These are phyloP conservation scores for Myotis vivesi DNA, from an alignment of 2,797 vertebrate genomes.

Conservation along the genomic window DNA sequence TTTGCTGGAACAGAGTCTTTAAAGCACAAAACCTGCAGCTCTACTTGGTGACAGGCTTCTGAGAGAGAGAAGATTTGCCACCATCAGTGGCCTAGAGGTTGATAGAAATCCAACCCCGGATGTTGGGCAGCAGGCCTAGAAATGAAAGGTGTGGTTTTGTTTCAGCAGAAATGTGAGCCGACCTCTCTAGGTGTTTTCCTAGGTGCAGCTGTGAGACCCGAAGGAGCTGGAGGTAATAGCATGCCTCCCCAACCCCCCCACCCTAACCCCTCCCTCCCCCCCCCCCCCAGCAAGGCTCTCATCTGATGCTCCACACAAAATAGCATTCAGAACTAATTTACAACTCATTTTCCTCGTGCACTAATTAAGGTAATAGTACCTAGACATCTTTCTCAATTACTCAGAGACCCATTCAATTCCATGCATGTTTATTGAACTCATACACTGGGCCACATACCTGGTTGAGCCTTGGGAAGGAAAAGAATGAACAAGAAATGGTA, in stretches of 20 bases:
- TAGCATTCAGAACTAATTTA: slow-evolving; percentile 13
- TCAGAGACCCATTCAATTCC: neutral
- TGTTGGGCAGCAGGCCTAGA: neutral
- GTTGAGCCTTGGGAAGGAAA: neutral
- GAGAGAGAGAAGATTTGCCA: neutral
- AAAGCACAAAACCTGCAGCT: neutral
- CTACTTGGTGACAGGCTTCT: neutral
- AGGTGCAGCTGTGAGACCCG: neutral
- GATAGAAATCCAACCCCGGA: neutral
- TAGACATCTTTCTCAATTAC: neutral
- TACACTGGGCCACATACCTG: neutral
- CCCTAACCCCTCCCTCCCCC: accelerated
- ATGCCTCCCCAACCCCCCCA: neutral
- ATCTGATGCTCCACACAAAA: neutral
- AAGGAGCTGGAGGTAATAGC: neutral
- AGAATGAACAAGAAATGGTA: neutral
- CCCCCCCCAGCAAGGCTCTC: too few species aligned
- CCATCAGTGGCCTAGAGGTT: neutral
- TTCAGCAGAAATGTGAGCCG: neutral
- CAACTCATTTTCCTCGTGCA: slow-evolving; percentile 1
- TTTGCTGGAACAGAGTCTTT: neutral
- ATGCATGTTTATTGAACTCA: neutral
- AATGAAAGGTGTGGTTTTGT: neutral
- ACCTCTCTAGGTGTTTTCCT: neutral
- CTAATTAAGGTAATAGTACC: slow-evolving; percentile 7